These are phyloP conservation scores for Lathronympha strigana DNA, from an alignment of 2,888 invertebrate species.

Conservation along the genomic window DNA sequence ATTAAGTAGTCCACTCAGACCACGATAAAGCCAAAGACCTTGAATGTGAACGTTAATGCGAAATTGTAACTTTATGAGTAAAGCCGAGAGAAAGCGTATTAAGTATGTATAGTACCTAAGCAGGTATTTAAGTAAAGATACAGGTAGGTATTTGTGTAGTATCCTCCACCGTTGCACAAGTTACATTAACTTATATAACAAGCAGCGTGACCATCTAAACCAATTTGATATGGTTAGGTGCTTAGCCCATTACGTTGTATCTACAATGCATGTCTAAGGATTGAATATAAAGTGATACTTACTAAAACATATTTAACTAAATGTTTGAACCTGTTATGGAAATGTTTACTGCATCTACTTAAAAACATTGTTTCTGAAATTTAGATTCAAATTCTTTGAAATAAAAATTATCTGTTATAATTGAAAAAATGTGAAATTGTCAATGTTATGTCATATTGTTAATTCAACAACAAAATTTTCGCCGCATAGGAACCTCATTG, in stretches of 20 bases:
- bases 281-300: conserved; percentile 8
- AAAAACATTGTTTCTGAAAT: conserved; percentile 30
- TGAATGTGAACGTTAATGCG: too few species aligned
- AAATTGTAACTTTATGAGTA: too few species aligned
- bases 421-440: conserved; percentile 1
- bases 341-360: conserved; percentile 24
- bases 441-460: conserved; percentile 1
- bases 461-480: background rate
- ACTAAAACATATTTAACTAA: conserved; percentile 35
- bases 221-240: background rate
- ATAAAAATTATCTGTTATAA: conserved; percentile 3
- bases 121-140: too few species aligned
- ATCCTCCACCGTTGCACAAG: too few species aligned
- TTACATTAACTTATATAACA: too few species aligned
- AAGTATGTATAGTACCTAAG: too few species aligned
- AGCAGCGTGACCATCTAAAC: conserved; percentile 5
- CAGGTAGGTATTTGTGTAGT: too few species aligned
- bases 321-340: conserved; percentile 18
- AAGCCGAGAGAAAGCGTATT: too few species aligned
- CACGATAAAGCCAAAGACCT: too few species aligned
- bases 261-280: background rate
- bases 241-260: too few species aligned
- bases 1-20: too few species aligned
- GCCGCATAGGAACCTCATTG: background rate
- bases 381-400: conserved; percentile 13